Percentiles rank a stretch among this genome's conserved stretches.
These are phyloP conservation scores for Cydia pomonella DNA, from an alignment of 1,140 invertebrate species.

Conservation along the genomic window DNA sequence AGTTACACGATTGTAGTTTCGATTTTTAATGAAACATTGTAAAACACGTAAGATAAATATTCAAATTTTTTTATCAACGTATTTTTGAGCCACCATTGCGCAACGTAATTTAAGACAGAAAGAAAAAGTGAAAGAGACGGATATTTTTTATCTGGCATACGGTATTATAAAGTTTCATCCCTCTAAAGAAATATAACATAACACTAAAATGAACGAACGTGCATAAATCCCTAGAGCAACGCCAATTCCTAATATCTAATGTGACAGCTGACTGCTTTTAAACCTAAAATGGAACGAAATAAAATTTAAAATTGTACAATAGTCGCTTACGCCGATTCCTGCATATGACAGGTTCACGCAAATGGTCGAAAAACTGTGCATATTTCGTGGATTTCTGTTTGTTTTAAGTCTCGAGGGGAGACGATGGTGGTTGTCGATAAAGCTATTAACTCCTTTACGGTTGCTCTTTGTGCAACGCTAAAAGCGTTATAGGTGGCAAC, in stretches of 20 bases:
- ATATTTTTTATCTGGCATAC: too few relatives aligned
- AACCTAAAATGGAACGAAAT: neutral
- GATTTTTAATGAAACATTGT: too few relatives aligned
- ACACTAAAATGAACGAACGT: neutral
- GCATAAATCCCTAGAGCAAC: conserved; percentile 19
- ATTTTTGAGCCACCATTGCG: too few relatives aligned
- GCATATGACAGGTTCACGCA: conserved; percentile 26
- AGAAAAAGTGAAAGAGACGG: too few relatives aligned
- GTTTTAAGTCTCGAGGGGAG: conserved; percentile 8
- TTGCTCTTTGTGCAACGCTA: conserved; percentile 6
- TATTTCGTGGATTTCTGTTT: conserved; percentile 28
- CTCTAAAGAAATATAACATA: neutral
- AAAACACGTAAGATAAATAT: too few relatives aligned
- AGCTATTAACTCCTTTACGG: conserved; percentile 24
- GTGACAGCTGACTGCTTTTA: neutral
- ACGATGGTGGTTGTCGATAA: conserved; percentile 13
- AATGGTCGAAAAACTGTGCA: conserved; percentile 28
- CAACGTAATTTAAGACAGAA: too few relatives aligned
- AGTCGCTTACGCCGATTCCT: neutral
- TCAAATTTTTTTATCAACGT: too few relatives aligned
- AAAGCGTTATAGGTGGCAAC: neutral
- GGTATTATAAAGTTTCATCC: too few relatives aligned
- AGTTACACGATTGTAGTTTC: too few relatives aligned
- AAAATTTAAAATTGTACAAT: neutral
- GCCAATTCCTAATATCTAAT: conserved; percentile 20